These are phyloP conservation scores for Aspidiotus destructor DNA, from an alignment of 2,888 invertebrate genomes.

Conservation along the genomic window DNA sequence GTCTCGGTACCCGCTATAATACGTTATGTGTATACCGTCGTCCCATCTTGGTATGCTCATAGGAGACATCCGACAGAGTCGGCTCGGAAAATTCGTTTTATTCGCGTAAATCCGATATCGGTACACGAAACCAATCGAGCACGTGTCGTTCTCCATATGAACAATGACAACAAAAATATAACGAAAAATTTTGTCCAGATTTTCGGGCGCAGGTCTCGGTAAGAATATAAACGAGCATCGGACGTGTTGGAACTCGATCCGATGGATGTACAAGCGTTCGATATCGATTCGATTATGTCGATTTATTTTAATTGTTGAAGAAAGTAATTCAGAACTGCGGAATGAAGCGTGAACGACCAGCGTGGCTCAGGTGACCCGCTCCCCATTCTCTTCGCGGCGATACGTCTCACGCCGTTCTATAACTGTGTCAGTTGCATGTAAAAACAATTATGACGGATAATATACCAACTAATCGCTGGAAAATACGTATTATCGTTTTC, in stretches of 20 bases:
- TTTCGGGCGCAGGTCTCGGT: neutral
- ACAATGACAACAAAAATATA: constrained; percentile 15
- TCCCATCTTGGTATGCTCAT: too few species aligned
- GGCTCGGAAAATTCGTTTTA: too few species aligned
- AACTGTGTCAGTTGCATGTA: constrained; percentile 15
- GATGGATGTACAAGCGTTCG: neutral
- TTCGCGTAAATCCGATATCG: too few species aligned
- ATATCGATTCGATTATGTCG: constrained; percentile 32
- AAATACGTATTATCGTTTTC: neutral
- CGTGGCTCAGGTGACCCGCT: too few species aligned
- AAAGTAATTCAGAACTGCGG: constrained; percentile 29
- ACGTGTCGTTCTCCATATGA: constrained; percentile 10
- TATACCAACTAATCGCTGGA: neutral
- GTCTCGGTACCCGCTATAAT: too few species aligned
- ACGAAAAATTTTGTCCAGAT: constrained; percentile 15
- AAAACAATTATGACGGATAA: constrained; percentile 8
- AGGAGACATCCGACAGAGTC: too few species aligned
- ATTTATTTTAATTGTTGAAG: constrained; percentile 30
- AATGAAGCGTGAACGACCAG: constrained; percentile 26
- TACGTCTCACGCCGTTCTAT: too few species aligned
- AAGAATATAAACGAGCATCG: constrained; percentile 14
- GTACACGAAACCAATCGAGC: neutral
- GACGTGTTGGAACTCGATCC: constrained; percentile 29
- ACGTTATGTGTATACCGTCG: too few species aligned
- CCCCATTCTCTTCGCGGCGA: neutral